Evolutionary conservation across 2,113 vertebrate genomes (phyloP).

Genomic region (Entelurus aequoreus): DNA sequence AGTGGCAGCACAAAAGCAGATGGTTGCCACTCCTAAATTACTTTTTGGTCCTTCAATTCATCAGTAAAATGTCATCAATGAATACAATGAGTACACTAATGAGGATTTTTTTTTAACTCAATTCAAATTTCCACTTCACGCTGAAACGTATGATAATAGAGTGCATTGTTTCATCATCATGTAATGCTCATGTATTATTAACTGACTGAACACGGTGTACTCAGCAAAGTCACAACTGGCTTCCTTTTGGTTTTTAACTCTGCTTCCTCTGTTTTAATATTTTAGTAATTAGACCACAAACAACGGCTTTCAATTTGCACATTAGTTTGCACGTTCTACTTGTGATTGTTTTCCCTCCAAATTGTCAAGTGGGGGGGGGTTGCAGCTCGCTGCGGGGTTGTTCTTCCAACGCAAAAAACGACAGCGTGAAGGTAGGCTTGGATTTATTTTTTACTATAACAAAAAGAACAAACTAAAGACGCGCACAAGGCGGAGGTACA

Average conservation of each 20-base stretch:
- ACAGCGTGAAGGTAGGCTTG: too few relatives aligned
- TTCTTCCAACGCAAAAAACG: too few relatives aligned
- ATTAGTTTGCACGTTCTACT: background rate
- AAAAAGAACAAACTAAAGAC: too few relatives aligned
- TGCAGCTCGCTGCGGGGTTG: too few relatives aligned
- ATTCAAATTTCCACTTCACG: background rate
- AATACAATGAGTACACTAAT: background rate
- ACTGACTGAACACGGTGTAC: constrained; percentile 9
- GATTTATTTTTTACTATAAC: too few relatives aligned
- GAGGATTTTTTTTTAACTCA: background rate
- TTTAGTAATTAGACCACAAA: background rate
- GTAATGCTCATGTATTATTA: constrained; percentile 4
- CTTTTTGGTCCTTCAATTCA: background rate
- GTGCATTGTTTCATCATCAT: background rate
- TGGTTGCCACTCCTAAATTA: background rate
- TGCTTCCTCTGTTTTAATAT: background rate
- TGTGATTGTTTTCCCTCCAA: too few relatives aligned
- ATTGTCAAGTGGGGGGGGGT: too few relatives aligned
- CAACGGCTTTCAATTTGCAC: background rate
- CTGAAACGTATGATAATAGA: background rate
- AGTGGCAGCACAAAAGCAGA: constrained; percentile 12
- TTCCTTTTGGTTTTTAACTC: constrained; percentile 21
- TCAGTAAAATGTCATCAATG: too few relatives aligned
- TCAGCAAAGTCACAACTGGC: constrained; percentile 5
- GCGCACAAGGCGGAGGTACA: too few relatives aligned